Conservation (phyloP, 2,797 vertebrate genomes). For the Eptatretus atami region DNA sequence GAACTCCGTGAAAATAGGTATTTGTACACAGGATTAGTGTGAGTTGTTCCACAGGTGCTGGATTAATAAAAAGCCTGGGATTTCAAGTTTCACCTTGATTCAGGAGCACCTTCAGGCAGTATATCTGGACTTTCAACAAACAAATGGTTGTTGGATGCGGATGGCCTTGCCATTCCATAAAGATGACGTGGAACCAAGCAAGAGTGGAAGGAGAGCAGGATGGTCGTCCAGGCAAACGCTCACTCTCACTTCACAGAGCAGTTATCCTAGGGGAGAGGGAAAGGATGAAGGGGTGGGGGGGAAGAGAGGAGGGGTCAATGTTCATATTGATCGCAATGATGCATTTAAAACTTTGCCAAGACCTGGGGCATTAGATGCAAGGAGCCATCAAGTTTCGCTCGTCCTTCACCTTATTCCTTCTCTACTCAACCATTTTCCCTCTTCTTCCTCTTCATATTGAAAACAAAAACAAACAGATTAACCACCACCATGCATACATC, state of each 20-base stretch:
- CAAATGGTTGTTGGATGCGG: slow-evolving; percentile 40
- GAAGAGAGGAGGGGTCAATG: too few relatives aligned
- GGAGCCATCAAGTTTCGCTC: too few relatives aligned
- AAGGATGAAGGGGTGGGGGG: background rate
- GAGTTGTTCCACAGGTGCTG: too few relatives aligned
- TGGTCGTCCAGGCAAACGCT: slow-evolving; percentile 33
- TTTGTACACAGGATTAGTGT: background rate
- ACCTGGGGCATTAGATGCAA: too few relatives aligned
- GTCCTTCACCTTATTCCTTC: too few relatives aligned
- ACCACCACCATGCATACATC: too few relatives aligned
- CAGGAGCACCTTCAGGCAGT: background rate
- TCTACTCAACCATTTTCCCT: too few relatives aligned
- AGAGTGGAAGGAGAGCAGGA: slow-evolving; percentile 60
- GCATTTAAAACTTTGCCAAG: too few relatives aligned
- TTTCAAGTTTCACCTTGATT: background rate
- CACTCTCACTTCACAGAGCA: slow-evolving; percentile 69
- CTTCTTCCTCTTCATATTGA: too few relatives aligned
- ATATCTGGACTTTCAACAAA: slow-evolving; percentile 43
- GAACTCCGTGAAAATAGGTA: background rate
- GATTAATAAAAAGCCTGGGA: background rate
- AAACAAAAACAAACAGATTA: too few relatives aligned
- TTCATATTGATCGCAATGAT: too few relatives aligned
- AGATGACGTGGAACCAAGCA: slow-evolving; percentile 38
- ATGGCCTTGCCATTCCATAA: slow-evolving; percentile 53
- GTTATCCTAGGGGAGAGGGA: slow-evolving; percentile 31